Evolutionary conservation across 1,140 invertebrate genomes (phyloP), one percentile per base, ranked within the genome.

Genomic region (Drepana arcuata): DNA sequence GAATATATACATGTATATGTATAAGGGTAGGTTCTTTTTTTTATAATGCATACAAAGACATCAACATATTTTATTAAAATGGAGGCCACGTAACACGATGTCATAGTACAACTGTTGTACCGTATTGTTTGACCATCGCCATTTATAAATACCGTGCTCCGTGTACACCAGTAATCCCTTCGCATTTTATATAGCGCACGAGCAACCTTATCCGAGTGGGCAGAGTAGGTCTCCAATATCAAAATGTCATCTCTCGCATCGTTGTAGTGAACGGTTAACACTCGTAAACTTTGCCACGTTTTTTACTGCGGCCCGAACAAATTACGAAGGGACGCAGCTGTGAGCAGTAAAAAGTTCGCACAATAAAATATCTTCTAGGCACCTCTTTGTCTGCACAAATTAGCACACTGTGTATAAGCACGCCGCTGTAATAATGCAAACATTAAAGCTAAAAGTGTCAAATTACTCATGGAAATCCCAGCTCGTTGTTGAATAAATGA

Each of bases 401-500:
- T 26, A n/a, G 10, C 4, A 26, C 4, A 26, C 10, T 3, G 18
- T 5, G 9, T 21, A 21, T 9, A 9, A 21, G 34, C 14, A 43
- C 41, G 27, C 9, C 16, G 40, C 21, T 35, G 6, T 30, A 28
- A 24, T 42, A 42, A 5, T n/a, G 23, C 18, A 14, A 34, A 18
- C 11, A 24, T 35, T 32, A 39, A 34, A 29, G 35, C 27, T 16
- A 18, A 29, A 42, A 38, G 34, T 34, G 30, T 30, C 40, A 40
- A 44, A 46, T 35, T 30, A 39, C 26, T 31, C 33, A 34, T 38
- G 30, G 56, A 54, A 70, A 64, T 65, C 65, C 53, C 46, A 54
- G 47, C 50, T 58, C 47, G 58, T 69, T 71, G 46, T 73, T 69
- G 59, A 63, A 73, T 66, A 68, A 72, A 75, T 79, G 57, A 67